Percentiles rank a stretch among this genome's conserved stretches.
phyloP scores from a whole-genome alignment of 2,888 invertebrate species.

The Nephrotoma flavescens region DNA sequence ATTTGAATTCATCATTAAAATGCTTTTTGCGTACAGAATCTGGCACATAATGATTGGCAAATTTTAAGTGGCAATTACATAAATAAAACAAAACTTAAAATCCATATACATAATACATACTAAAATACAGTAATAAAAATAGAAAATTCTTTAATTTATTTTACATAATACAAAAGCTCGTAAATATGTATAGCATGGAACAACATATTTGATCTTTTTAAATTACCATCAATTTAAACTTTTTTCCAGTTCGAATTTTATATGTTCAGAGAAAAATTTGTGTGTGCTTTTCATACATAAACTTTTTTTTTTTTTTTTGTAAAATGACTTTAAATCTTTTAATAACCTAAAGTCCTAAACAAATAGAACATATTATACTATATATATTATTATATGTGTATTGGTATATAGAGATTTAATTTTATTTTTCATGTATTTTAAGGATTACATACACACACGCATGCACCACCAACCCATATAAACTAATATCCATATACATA shows the following conservation, averaged over 20 bases:
- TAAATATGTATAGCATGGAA: neutral
- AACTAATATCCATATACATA: neutral
- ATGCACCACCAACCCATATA: neutral
- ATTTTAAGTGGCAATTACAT: neutral
- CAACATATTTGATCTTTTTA: neutral
- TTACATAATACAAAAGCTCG: neutral
- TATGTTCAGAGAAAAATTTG: neutral
- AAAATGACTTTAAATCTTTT: neutral
- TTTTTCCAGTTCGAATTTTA: neutral
- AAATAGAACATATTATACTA: neutral
- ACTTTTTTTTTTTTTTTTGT: neutral
- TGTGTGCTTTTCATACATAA: neutral
- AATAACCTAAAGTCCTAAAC: neutral
- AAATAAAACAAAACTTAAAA: neutral
- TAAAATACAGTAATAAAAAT: neutral
- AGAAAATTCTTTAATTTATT: neutral
- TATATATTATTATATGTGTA: no score
- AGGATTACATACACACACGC: neutral
- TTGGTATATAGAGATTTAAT: neutral
- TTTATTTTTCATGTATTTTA: neutral
- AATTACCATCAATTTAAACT: neutral
- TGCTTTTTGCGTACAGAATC: no score
- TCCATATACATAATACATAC: neutral
- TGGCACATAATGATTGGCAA: neutral
- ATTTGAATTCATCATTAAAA: neutral